phyloP scores from a whole-genome alignment of 2,113 vertebrate genomes.

The Oenanthe oenanthe region DNA sequence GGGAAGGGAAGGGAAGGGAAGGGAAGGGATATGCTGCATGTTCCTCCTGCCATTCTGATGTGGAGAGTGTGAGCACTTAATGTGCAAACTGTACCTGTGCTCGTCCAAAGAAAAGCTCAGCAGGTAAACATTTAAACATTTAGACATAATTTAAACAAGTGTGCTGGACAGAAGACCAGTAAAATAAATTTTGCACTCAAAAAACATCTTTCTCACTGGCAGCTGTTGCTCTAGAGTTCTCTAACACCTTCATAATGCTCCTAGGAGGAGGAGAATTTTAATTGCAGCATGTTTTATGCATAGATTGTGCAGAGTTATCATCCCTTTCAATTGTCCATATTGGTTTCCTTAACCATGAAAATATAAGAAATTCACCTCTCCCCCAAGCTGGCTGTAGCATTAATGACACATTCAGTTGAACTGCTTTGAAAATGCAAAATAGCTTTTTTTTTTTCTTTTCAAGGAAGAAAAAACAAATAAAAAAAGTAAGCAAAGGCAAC shows the following conservation, averaged over 20 bases:
- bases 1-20: background rate
- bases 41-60: background rate
- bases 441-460: background rate
- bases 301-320: background rate
- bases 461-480: no score
- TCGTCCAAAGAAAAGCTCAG: background rate
- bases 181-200: background rate
- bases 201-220: background rate
- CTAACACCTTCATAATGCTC: background rate
- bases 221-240: background rate
- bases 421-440: background rate
- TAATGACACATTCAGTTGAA: background rate
- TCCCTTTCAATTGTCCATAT: background rate
- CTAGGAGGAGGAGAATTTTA: background rate
- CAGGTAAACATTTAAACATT: background rate
- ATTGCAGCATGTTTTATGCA: background rate
- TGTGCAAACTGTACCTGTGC: background rate
- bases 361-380: background rate
- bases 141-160: background rate
- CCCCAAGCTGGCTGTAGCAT: background rate
- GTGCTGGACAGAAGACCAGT: background rate
- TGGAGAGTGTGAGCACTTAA: rapidly evolving
- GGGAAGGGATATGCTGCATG: background rate
- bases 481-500: background rate
- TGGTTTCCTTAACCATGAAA: background rate